These are phyloP conservation scores for Leptosomus discolor DNA, from an alignment of 2,113 vertebrate genomes.

Conservation along the genomic window DNA sequence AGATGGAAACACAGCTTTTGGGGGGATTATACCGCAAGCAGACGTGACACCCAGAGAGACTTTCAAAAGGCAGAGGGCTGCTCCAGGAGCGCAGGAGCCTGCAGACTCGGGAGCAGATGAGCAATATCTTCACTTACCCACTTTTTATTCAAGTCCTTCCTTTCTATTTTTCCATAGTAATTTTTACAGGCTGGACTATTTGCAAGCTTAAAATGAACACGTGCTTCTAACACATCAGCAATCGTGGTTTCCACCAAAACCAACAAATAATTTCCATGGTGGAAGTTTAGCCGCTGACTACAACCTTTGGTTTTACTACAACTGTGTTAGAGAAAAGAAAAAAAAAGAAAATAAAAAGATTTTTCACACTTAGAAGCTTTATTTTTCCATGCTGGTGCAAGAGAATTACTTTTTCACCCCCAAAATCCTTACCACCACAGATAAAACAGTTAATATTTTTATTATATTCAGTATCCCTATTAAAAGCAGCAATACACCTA, in stretches of 20 bases:
- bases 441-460: neutral
- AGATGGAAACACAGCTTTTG: neutral
- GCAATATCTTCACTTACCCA: neutral
- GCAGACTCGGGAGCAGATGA: neutral
- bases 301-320: neutral
- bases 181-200: neutral
- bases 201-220: neutral
- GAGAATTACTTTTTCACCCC: neutral
- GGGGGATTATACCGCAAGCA: neutral
- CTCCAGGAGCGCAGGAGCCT: neutral
- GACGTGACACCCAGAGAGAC: fast-evolving
- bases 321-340: neutral
- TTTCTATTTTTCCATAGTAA: neutral
- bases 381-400: no score
- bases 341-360: neutral
- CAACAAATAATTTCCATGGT: neutral
- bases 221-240: neutral
- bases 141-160: neutral
- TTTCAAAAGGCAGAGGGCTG: neutral
- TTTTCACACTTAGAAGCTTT: neutral
- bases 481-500: neutral
- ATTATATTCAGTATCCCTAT: neutral
- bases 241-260: neutral
- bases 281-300: neutral
- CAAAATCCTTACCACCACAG: neutral